Evolutionary conservation across 2,113 vertebrate species (phyloP).

Genomic region (Poecile atricapillus): DNA sequence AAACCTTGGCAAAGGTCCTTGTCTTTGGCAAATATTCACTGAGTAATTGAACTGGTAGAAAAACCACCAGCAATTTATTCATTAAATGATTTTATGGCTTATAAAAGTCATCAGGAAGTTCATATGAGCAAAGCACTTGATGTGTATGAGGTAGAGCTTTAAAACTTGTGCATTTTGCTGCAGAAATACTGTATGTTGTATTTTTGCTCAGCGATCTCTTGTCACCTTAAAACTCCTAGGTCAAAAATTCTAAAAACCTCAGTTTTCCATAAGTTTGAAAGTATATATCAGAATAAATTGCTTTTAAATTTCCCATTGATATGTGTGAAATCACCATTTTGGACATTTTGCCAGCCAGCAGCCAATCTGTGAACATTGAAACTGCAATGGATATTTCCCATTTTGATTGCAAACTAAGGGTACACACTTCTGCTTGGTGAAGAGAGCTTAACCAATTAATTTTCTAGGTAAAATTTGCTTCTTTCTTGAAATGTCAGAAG

Average conservation of each 20-base stretch:
- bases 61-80: neutral
- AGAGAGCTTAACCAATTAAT: neutral
- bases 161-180: neutral
- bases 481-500: neutral
- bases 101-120: neutral
- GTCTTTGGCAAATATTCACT: neutral
- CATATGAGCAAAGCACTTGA: neutral
- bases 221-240: neutral
- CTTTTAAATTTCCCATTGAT: neutral
- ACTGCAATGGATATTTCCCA: neutral
- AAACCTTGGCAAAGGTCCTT: neutral
- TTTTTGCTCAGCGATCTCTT: neutral
- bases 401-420: neutral
- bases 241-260: neutral
- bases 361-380: neutral
- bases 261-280: neutral
- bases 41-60: neutral
- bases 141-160: neutral
- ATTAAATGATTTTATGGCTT: neutral
- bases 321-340: neutral
- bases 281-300: neutral
- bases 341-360: neutral
- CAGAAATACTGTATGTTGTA: neutral
- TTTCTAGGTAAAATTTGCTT: neutral
- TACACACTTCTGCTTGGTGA: neutral